Conservation (phyloP, 1,140 invertebrate genomes). For the Tetramorium parvispinum region DNA sequence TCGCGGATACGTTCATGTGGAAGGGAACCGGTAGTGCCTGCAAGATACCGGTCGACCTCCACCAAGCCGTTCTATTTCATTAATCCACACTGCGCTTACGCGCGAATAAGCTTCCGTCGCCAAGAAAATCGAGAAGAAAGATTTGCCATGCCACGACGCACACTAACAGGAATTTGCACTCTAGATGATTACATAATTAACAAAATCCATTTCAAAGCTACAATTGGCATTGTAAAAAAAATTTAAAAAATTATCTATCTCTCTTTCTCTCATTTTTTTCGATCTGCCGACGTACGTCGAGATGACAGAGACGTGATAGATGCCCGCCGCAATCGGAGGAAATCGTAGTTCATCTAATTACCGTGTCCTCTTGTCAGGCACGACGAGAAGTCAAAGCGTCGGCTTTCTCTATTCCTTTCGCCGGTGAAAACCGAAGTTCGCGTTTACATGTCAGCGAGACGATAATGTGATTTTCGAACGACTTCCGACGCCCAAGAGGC, state of each 20-base stretch:
- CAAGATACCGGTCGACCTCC: constrained; percentile 44
- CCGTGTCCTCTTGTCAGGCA: constrained; percentile 51
- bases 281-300: not conserved
- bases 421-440: constrained; percentile 50
- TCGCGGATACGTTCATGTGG: not conserved
- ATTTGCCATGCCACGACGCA: not conserved
- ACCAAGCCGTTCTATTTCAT: constrained; percentile 42
- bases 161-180: not conserved
- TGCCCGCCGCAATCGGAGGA: constrained; percentile 2
- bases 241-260: not conserved
- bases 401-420: constrained; percentile 57
- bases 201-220: not conserved
- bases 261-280: not conserved
- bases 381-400: constrained; percentile 47
- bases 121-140: not conserved
- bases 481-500: not conserved
- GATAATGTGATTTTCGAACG: constrained; percentile 13
- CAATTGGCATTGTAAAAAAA: not conserved
- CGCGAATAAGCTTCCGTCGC: not conserved
- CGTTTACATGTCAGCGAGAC: not conserved
- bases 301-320: not conserved
- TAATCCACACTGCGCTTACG: not conserved
- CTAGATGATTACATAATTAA: not conserved
- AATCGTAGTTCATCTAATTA: constrained; percentile 57
- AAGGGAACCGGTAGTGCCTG: not conserved